Conservation (phyloP, 2,797 vertebrate species). For the Epinephelus malabaricus region DNA sequence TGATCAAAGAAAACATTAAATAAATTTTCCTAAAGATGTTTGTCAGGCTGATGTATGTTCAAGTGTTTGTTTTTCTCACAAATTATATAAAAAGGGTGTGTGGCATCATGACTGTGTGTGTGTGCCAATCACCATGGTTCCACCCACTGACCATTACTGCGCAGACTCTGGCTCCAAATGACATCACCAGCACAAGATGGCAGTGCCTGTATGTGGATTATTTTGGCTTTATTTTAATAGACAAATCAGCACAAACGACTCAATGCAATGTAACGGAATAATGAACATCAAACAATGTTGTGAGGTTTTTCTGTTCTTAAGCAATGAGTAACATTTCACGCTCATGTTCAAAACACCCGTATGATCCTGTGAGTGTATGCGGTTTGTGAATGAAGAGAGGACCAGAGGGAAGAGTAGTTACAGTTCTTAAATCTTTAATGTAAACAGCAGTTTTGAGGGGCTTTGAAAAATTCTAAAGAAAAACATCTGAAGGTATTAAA, state of each 20-base stretch:
- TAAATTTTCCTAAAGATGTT: no score
- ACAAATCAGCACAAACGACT: conserved; percentile 7
- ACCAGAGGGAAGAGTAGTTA: conserved; percentile 18
- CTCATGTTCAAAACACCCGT: not conserved
- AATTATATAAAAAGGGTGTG: no score
- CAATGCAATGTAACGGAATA: not conserved
- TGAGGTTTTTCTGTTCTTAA: not conserved
- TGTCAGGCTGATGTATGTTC: no score
- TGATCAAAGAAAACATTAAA: no score
- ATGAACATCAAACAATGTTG: not conserved
- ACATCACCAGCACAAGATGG: no score
- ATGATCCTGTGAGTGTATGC: not conserved
- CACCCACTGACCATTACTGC: no score
- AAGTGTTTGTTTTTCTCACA: no score
- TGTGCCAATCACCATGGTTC: no score
- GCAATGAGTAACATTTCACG: not conserved
- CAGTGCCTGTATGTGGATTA: no score
- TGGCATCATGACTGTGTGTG: no score
- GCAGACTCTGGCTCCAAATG: no score
- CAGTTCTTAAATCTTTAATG: conserved; percentile 87
- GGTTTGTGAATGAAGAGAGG: conserved; percentile 42
- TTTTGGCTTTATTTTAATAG: no score
- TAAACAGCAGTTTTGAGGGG: conserved; percentile 89
- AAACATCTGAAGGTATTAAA: conserved; percentile 81
- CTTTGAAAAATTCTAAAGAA: conserved; percentile 81